Base-by-base conservation (phyloP, 2,888 invertebrate genomes). In the Trilocha varians region DNA sequence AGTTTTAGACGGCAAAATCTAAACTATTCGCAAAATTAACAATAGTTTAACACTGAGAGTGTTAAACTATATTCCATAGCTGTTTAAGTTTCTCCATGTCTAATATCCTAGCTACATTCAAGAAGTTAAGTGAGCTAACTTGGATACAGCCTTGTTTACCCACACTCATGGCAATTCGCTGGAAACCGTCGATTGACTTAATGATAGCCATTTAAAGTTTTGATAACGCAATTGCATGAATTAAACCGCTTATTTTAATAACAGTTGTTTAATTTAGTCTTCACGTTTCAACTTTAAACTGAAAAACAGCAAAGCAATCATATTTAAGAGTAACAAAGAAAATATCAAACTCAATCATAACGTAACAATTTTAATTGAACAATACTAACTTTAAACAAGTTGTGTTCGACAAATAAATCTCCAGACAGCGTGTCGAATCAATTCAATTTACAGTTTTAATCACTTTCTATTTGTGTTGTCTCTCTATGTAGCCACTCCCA, bases 401-500 rank as follows among this genome's bases (percentile, higher is more conserved):
- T 34, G 36, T n/a, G 25, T n/a, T n/a, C 39, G 4, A 15, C 38
- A 33, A 15, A 15, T 16, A 34, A 43, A 41, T 40, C 39, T 36
- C 37, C 25, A 25, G 25, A 25, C 25, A 25, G 8, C 25, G 25
- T 25, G 25, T 5, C 25, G 50, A 50, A 53, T 43, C 57, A 52
- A 45, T 67, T 72, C 65, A 63, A 77, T 74, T 74, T 71, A 64
- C 61, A 67, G 67, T 74, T 75, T 74, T 70, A 65, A 78, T 78
- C 74, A 71, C 73, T 78, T 76, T 67, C 52, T 73, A 72, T 79
- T 78, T 78, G 70, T 77, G 68, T 78, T 78, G 60, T 59, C 57
- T 53, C 56, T 46, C 53, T 58, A n/a, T n/a, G 58, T 53, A 53
- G 54, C 48, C 53, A 49, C 50, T 50, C 48, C 48, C 48, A 65